These are phyloP conservation scores for Caiman crocodilus DNA, from an alignment of 2,797 vertebrate species.

Conservation along the genomic window DNA sequence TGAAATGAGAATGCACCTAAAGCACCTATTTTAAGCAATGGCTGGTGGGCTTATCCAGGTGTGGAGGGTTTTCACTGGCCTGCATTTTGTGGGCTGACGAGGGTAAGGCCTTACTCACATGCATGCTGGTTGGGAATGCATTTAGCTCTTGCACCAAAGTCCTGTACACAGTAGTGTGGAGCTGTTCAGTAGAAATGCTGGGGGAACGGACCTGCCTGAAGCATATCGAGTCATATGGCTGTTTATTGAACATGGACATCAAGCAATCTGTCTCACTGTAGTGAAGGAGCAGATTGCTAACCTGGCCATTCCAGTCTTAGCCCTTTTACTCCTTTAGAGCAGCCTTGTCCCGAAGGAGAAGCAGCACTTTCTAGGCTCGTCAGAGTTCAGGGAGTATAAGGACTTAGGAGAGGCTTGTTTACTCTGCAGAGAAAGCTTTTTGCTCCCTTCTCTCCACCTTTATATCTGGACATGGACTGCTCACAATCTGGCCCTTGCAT, in stretches of 20 bases:
- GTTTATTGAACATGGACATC: background rate
- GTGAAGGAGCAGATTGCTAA: too few species aligned
- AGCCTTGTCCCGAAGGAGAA: background rate
- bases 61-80: background rate
- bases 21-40: too few species aligned
- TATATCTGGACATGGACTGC: background rate
- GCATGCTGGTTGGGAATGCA: too few species aligned
- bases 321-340: background rate
- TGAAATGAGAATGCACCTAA: too few species aligned
- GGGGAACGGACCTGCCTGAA: background rate
- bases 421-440: background rate
- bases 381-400: background rate
- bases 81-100: background rate
- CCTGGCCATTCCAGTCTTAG: too few species aligned
- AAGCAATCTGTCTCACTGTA: background rate
- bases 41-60: background rate
- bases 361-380: background rate
- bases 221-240: background rate
- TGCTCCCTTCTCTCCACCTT: background rate
- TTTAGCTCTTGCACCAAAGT: background rate
- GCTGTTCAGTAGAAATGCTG: background rate
- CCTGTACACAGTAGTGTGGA: background rate
- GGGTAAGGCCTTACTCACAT: background rate
- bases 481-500: background rate
- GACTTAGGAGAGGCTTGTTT: background rate